Evolutionary conservation across 1,140 invertebrate species (phyloP), one percentile per base, ranked within the genome.

Genomic region (Apis florea): DNA sequence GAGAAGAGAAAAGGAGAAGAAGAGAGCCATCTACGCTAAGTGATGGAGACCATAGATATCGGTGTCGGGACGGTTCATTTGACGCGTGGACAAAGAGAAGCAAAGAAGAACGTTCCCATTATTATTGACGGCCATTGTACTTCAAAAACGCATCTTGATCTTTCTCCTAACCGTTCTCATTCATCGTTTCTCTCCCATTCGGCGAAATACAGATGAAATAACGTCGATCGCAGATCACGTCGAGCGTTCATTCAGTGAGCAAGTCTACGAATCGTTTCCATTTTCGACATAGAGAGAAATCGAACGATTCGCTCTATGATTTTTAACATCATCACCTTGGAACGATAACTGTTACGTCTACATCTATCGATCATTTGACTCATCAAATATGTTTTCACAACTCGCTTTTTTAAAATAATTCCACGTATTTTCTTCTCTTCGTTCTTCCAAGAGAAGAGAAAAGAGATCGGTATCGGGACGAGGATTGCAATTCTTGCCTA

Each of bases 121-220:
- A 82, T 77, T 69, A 76, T 69, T 63, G 80, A 54, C 80, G 80
- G n/a, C 54, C 74, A 82, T 82, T 82, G 66, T 77, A 26, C 64
- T 31, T 63, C 31, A 47, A 69, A n/a, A 64, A 70, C 64, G 80
- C 74, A 69, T 82, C 74, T 77, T 77, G 64, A 69, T 76, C 80
- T 64, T 76, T 61, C 64, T 54, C 56, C 31, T 6, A 40, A 9
- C 40, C 19, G n/a, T 26, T 15, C 12, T 17, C 63, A 11, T 40
- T 40, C 31, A 6, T 40, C 31, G 31, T 40, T 66, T 66, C 40
- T 40, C 17, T 66, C 13, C 24, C 13, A 1, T 11, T 9, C 13
- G 19, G 2, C 17, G 67, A 51, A 5, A 19, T 11, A 51, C 31
- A 26, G 54, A 56, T 54, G 58, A 59, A 79, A 64, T 53, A 66